Evolutionary conservation across 2,797 vertebrate genomes (phyloP).

Genomic region (Notamacropus eugenii): DNA sequence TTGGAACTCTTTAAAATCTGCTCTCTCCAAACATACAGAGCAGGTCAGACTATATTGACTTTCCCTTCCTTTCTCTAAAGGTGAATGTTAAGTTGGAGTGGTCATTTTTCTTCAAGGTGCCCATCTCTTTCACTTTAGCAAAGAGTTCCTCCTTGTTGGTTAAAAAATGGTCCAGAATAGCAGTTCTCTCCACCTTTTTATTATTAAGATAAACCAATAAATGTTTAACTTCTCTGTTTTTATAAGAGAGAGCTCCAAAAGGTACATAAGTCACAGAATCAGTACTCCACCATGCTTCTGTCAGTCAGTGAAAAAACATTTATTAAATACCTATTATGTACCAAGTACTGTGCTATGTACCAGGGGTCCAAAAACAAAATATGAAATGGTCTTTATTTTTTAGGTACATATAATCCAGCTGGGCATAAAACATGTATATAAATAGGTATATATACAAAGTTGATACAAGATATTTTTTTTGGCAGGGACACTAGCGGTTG

Average conservation of each 20-base stretch:
- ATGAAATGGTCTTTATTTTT: not conserved
- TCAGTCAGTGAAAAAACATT: not conserved
- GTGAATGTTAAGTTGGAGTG: not conserved
- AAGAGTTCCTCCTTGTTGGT: not conserved
- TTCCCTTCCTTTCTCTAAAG: not conserved
- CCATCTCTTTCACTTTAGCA: not conserved
- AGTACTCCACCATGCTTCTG: not conserved
- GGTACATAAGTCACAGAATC: not conserved
- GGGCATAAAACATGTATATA: not conserved
- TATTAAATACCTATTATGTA: not conserved
- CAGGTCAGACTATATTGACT: not conserved
- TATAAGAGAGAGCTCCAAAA: not conserved
- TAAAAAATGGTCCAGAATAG: not conserved
- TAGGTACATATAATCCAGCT: not conserved
- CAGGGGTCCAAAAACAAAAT: not conserved
- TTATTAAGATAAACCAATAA: not conserved
- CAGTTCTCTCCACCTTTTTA: not conserved
- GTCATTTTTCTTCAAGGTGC: too few relatives aligned
- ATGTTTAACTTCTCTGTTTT: not conserved
- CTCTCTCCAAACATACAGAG: not conserved
- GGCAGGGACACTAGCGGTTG: not conserved
- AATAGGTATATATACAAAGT: not conserved
- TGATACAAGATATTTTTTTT: not conserved
- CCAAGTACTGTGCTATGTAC: not conserved
- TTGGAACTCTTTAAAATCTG: not conserved